Evolutionary conservation across 2,113 vertebrate genomes (phyloP).

Genomic region (Arvicanthis niloticus): DNA sequence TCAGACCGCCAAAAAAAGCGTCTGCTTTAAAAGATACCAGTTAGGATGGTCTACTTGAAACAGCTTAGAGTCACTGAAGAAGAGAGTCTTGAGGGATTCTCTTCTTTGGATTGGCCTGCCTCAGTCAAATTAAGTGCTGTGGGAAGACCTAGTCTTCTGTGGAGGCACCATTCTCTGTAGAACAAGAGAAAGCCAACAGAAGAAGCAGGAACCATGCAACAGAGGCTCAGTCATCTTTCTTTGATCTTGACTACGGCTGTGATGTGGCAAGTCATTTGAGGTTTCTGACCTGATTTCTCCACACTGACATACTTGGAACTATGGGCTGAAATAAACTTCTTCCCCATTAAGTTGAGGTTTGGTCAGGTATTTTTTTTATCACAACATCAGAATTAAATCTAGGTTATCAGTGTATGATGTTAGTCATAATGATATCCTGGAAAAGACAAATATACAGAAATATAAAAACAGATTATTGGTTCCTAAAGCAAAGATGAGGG

Average conservation of each 20-base stretch:
- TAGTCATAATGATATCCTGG: neutral
- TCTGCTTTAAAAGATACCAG: neutral
- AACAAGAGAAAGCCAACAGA: neutral
- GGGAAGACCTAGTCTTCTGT: too few species aligned
- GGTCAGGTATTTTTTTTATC: neutral
- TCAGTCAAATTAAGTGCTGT: neutral
- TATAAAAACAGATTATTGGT: neutral
- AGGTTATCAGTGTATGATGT: neutral
- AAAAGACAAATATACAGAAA: neutral
- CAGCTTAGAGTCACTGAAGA: neutral
- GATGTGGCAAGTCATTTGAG: neutral
- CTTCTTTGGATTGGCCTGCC: neutral
- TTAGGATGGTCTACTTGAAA: neutral
- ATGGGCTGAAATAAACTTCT: neutral
- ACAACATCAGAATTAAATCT: neutral
- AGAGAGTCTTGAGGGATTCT: neutral
- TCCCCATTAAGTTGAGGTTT: neutral
- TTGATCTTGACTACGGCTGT: neutral
- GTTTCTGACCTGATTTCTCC: neutral
- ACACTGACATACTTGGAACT: neutral
- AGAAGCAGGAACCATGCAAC: neutral
- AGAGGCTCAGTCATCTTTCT: neutral
- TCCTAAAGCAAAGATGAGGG: neutral
- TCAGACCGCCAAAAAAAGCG: neutral
- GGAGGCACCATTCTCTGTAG: neutral